Evolutionary conservation across 2,797 vertebrate species (phyloP).

Genomic region (Triplophysa yarkandensis): DNA sequence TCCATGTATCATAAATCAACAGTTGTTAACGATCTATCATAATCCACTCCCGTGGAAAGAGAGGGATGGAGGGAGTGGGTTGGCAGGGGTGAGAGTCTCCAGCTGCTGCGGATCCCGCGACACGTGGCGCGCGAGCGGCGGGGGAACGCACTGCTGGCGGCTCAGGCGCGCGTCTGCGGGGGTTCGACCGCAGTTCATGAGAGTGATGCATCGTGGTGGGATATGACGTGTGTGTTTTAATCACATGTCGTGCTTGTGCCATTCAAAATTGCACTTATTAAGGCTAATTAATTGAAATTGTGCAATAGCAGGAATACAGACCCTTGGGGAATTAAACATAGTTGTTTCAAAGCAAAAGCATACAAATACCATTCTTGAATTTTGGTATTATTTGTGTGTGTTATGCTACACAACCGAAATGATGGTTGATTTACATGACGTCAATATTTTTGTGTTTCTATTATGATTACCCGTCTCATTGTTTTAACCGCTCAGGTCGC

Average conservation of each 20-base stretch:
- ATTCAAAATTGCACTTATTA: not conserved
- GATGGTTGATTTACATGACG: no score
- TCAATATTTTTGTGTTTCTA: not conserved
- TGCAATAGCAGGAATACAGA: not conserved
- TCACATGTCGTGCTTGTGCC: not conserved
- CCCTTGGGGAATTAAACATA: no score
- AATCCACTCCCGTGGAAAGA: slow-evolving; percentile 67
- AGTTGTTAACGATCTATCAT: slow-evolving; percentile 50
- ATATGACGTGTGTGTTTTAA: not conserved
- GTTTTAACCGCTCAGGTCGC: slow-evolving; percentile 28
- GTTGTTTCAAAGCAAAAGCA: no score
- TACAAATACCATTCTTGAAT: no score
- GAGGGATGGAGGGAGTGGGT: slow-evolving; percentile 8
- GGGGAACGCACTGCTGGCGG: slow-evolving; percentile 74
- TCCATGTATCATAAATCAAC: slow-evolving; percentile 26
- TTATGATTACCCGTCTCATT: not conserved
- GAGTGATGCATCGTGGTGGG: slow-evolving; percentile 62
- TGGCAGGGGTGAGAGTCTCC: slow-evolving; percentile 59
- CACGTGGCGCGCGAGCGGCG: slow-evolving; percentile 83
- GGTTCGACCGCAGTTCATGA: slow-evolving; percentile 68
- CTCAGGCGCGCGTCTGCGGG: slow-evolving; percentile 73
- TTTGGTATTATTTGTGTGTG: no score
- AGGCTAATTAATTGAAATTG: not conserved
- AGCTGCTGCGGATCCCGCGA: slow-evolving; percentile 76
- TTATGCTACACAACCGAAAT: no score